Evolutionary conservation across 2,888 invertebrate species (phyloP).

Genomic region (Ernsta delagoae): DNA sequence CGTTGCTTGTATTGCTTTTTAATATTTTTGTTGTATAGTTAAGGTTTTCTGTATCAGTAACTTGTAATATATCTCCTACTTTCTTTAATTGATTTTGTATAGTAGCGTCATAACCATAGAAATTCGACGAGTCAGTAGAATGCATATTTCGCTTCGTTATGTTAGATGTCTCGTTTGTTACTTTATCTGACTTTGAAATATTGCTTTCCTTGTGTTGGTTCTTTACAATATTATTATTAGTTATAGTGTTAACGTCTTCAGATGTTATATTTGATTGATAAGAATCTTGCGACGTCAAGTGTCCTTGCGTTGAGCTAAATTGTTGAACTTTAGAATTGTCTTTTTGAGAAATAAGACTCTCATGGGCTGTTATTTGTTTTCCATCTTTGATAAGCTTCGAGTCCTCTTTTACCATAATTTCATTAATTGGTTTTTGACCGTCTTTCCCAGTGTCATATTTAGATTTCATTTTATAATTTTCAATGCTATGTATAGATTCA

Average conservation of each 20-base stretch:
- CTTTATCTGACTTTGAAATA: constrained; percentile 46
- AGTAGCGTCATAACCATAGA: constrained; percentile 76
- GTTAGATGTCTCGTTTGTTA: constrained; percentile 52
- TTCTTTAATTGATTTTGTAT: constrained; percentile 74
- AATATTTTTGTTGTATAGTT: constrained; percentile 79
- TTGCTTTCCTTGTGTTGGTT: constrained; percentile 27
- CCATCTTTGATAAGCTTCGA: constrained; percentile 74
- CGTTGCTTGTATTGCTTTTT: constrained; percentile 84
- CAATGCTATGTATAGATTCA: constrained; percentile 77
- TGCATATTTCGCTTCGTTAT: constrained; percentile 61
- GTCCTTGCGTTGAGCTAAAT: constrained; percentile 60
- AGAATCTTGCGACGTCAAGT: constrained; percentile 50
- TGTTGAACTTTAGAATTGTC: constrained; percentile 70
- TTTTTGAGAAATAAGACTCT: constrained; percentile 70
- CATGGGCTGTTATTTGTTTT: constrained; percentile 68
- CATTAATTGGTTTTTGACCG: constrained; percentile 73
- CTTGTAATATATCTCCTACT: constrained; percentile 75
- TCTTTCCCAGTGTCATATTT: constrained; percentile 84
- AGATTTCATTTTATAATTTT: constrained; percentile 71
- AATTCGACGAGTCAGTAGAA: constrained; percentile 75
- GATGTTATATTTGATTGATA: constrained; percentile 37
- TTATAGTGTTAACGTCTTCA: constrained; percentile 33
- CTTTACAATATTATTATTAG: constrained; percentile 40
- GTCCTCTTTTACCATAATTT: constrained; percentile 68
- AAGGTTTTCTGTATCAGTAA: constrained; percentile 65